A percentile compares a stretch with the other conserved stretches of the same genome.
These are phyloP conservation scores for Marisa cornuarietis DNA, from an alignment of 1,140 invertebrate genomes.

Conservation along the genomic window DNA sequence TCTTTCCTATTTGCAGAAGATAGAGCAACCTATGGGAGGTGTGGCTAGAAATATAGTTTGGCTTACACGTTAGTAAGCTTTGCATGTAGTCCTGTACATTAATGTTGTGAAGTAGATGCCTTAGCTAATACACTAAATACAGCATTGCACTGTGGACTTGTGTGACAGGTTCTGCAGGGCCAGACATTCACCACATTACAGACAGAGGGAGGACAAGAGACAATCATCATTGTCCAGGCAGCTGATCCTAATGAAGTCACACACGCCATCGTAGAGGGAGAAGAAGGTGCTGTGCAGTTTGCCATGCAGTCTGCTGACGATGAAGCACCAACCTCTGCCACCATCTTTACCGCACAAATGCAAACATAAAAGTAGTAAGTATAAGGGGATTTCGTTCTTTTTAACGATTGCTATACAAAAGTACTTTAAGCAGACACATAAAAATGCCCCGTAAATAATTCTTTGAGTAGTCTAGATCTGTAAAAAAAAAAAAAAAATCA, in stretches of 20 bases:
- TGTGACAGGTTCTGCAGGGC: conserved; percentile 44
- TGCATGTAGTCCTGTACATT: neutral
- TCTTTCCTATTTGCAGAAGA: too few relatives aligned
- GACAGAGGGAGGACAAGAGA: conserved; percentile 58
- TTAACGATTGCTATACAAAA: too few relatives aligned
- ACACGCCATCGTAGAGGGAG: conserved; percentile 59
- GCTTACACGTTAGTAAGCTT: neutral
- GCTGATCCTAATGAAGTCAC: conserved; percentile 55
- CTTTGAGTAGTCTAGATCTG: too few relatives aligned
- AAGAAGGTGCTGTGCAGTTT: conserved; percentile 53
- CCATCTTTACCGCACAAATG: conserved; percentile 32
- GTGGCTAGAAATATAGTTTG: neutral
- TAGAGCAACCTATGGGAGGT: too few relatives aligned
- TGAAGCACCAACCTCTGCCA: conserved; percentile 18
- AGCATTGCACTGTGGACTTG: neutral
- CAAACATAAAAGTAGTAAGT: conserved; percentile 3
- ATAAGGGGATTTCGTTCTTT: too few relatives aligned
- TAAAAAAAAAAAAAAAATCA: too few relatives aligned
- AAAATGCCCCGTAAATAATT: too few relatives aligned
- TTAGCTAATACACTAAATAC: neutral
- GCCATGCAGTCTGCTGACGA: conserved; percentile 49
- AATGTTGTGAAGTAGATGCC: neutral
- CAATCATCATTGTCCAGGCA: conserved; percentile 63
- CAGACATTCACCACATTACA: conserved; percentile 60
- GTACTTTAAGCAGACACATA: too few relatives aligned